phyloP scores from a whole-genome alignment of 2,888 invertebrate genomes.

The Plusia festucae region DNA sequence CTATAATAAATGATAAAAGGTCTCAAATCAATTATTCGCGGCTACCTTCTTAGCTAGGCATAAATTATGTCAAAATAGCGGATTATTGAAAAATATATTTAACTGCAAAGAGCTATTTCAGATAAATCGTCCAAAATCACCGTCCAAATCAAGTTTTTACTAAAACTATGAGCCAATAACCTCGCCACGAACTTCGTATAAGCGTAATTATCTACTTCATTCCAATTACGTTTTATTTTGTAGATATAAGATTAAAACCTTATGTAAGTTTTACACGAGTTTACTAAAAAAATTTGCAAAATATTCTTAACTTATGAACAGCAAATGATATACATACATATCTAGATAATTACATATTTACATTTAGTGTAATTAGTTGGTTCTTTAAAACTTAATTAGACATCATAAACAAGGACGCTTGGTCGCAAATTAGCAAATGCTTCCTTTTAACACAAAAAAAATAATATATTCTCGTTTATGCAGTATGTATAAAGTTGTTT shows the following conservation, averaged over 20 bases:
- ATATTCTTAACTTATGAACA: neutral
- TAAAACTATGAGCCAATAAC: neutral
- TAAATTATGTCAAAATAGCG: neutral
- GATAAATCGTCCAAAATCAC: neutral
- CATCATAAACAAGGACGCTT: neutral
- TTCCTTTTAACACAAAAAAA: neutral
- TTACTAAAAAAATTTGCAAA: neutral
- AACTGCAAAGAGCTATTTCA: neutral
- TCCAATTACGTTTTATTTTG: neutral
- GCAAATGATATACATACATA: neutral
- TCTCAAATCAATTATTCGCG: neutral
- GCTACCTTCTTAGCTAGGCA: neutral
- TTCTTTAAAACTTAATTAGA: slow-evolving; percentile 1
- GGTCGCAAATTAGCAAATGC: slow-evolving; percentile 3
- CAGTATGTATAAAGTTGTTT: no score
- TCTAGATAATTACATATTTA: slow-evolving; percentile 5
- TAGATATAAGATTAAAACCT: neutral
- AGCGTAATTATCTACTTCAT: neutral
- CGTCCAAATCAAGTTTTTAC: neutral
- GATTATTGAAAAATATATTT: neutral
- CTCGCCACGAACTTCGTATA: neutral
- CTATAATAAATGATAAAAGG: no score
- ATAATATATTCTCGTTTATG: neutral
- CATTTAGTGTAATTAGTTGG: neutral
- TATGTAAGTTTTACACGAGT: neutral